Conservation (phyloP, 2,797 vertebrate genomes). For the Pseudochirops corinnae region DNA sequence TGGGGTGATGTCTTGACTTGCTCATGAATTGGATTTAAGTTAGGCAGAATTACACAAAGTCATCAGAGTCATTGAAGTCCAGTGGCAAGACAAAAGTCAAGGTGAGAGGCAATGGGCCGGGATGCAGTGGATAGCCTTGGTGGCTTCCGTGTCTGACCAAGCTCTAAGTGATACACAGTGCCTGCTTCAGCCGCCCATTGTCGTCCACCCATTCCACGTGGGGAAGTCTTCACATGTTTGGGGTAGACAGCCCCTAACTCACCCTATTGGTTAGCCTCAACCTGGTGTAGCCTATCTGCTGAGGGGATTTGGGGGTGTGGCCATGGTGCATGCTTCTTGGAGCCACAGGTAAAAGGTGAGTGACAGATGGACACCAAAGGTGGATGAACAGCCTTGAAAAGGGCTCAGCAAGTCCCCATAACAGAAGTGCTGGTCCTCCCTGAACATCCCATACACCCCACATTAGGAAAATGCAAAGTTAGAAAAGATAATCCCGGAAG, state of each 20-base stretch:
- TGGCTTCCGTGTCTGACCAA: neutral
- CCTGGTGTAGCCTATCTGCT: neutral
- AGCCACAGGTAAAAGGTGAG: neutral
- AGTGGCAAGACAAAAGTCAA: neutral
- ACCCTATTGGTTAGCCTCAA: neutral
- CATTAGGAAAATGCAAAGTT: neutral
- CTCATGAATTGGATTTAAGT: neutral
- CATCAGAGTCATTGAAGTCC: neutral
- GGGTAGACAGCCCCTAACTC: neutral
- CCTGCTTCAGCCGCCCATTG: neutral
- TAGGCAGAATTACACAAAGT: neutral
- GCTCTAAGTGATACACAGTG: neutral
- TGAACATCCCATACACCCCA: neutral
- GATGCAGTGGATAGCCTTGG: neutral
- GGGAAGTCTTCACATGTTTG: neutral
- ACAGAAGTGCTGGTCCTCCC: neutral
- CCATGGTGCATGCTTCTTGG: neutral
- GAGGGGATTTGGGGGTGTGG: neutral
- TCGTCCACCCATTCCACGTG: neutral
- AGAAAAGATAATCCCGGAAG: neutral
- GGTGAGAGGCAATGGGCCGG: neutral
- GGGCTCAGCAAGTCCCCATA: neutral
- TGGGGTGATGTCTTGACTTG: neutral
- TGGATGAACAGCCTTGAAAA: neutral
- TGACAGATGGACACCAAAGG: neutral